Percentiles rank a stretch among this genome's conserved stretches.
Evolutionary conservation across 2,888 invertebrate species (phyloP).

Genomic region (Noctua fimbriata): DNA sequence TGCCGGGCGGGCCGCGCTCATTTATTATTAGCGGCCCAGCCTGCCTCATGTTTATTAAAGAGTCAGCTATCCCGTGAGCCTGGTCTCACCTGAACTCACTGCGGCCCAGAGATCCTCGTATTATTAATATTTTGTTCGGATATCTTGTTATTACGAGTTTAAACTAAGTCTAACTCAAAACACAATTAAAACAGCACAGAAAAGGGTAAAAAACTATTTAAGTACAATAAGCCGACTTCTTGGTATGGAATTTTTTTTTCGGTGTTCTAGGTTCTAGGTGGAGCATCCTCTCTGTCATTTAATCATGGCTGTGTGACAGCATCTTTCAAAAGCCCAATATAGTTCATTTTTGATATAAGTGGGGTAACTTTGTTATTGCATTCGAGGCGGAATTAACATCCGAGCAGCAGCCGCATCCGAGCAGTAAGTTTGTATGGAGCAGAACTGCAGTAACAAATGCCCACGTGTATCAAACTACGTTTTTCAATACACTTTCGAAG

Average conservation of each 20-base stretch:
- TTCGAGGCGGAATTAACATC: too few relatives aligned
- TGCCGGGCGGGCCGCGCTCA: slow-evolving; percentile 71
- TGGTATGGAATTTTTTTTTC: neutral
- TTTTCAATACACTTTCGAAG: too few relatives aligned
- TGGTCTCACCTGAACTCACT: slow-evolving; percentile 76
- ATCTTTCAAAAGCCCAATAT: neutral
- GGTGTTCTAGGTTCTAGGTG: neutral
- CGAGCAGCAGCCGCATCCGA: too few relatives aligned
- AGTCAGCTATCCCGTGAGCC: slow-evolving; percentile 73
- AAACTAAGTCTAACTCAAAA: slow-evolving; percentile 26
- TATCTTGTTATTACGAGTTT: slow-evolving; percentile 46
- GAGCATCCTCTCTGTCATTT: neutral
- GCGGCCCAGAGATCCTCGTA: slow-evolving; percentile 66
- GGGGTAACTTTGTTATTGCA: too few relatives aligned
- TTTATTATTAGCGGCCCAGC: slow-evolving; percentile 81
- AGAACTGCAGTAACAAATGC: too few relatives aligned
- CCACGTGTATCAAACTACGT: too few relatives aligned
- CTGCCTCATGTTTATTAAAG: slow-evolving; percentile 82
- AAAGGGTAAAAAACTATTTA: neutral
- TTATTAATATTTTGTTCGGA: slow-evolving; percentile 70
- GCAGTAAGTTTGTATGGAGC: too few relatives aligned
- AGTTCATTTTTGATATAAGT: too few relatives aligned
- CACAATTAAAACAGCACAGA: neutral
- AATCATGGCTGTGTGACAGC: neutral
- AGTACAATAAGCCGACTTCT: neutral